Percentiles rank a stretch among this genome's conserved stretches.
Conservation (phyloP, 2,113 vertebrate genomes). For the Bostrychus sinensis region DNA sequence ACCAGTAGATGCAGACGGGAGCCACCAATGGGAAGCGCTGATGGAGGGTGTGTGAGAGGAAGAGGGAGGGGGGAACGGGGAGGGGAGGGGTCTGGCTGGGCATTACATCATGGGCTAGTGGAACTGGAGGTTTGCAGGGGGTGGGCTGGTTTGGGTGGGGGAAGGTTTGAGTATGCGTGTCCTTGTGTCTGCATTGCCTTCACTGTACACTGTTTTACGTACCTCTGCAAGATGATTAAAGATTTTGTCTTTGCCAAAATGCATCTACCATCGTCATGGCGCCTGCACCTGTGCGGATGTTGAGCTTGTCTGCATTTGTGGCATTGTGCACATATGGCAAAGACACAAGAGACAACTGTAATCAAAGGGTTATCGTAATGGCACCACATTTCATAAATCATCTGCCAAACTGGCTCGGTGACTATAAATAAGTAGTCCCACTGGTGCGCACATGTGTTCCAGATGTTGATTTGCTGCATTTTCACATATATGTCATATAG, state of each 20-base stretch:
- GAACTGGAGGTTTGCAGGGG: slow-evolving; percentile 69
- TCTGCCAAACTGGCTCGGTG: slow-evolving; percentile 13
- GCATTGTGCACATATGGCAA: neutral
- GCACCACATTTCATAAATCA: slow-evolving; percentile 27
- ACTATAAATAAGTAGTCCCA: slow-evolving; percentile 42
- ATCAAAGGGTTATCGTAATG: slow-evolving; percentile 19
- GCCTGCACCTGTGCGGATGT: slow-evolving; percentile 57
- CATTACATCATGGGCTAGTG: slow-evolving; percentile 78
- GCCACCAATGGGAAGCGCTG: slow-evolving; percentile 71
- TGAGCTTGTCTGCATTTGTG: slow-evolving; percentile 25
- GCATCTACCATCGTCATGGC: slow-evolving; percentile 60
- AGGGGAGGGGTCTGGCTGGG: slow-evolving; percentile 73
- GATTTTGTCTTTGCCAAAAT: slow-evolving; percentile 41
- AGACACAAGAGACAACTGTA: slow-evolving; percentile 27
- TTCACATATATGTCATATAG: neutral
- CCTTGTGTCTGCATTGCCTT: slow-evolving; percentile 55
- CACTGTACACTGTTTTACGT: slow-evolving; percentile 45
- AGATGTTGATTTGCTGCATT: slow-evolving; percentile 28
- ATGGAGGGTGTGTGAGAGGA: slow-evolving; percentile 60
- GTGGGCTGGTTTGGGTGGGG: slow-evolving; percentile 56
- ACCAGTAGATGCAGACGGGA: slow-evolving; percentile 76
- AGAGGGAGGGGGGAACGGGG: slow-evolving; percentile 55
- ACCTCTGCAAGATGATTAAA: slow-evolving; percentile 59
- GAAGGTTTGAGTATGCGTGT: slow-evolving; percentile 59
- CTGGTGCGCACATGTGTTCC: slow-evolving; percentile 36